phyloP scores from a whole-genome alignment of 2,888 invertebrate genomes.

The Phalangium opilio region DNA sequence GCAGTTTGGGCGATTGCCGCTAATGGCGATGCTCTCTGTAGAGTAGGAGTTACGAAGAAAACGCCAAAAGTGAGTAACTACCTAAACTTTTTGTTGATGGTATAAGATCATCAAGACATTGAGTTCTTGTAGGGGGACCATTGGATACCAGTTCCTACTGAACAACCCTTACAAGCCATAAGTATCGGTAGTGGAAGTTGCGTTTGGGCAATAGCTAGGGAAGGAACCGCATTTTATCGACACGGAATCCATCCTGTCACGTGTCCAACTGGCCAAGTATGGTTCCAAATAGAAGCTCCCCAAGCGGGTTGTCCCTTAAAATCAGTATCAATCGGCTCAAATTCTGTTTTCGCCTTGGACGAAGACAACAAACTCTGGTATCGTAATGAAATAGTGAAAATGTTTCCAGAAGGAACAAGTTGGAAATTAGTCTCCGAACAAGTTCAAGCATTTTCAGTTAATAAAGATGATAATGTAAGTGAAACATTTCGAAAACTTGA shows the following conservation, averaged over 20 bases:
- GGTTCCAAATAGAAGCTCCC: constrained; percentile 64
- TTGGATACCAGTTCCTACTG: constrained; percentile 67
- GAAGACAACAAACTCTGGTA: constrained; percentile 54
- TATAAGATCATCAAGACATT: no score
- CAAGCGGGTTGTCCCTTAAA: constrained; percentile 46
- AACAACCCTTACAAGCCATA: constrained; percentile 51
- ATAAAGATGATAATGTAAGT: constrained; percentile 25
- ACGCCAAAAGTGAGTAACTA: constrained; percentile 48
- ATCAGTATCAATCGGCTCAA: constrained; percentile 53
- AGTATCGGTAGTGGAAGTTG: constrained; percentile 33
- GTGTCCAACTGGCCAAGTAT: constrained; percentile 40
- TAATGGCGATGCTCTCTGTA: constrained; percentile 68
- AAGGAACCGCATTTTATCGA: constrained; percentile 48
- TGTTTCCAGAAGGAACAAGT: constrained; percentile 64
- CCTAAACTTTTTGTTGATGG: no score
- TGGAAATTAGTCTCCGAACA: constrained; percentile 41
- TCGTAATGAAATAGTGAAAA: constrained; percentile 55
- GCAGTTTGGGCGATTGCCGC: constrained; percentile 61
- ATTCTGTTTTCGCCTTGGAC: constrained; percentile 67
- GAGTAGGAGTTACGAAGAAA: constrained; percentile 55
- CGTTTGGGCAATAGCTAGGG: constrained; percentile 65
- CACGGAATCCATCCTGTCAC: no score
- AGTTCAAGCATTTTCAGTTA: constrained; percentile 28
- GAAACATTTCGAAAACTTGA: not conserved
- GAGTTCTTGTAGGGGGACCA: constrained; percentile 40